Evolutionary conservation across 2,113 vertebrate species (phyloP), one percentile per base, ranked within the genome.

Genomic region (Aplodontia rufa): DNA sequence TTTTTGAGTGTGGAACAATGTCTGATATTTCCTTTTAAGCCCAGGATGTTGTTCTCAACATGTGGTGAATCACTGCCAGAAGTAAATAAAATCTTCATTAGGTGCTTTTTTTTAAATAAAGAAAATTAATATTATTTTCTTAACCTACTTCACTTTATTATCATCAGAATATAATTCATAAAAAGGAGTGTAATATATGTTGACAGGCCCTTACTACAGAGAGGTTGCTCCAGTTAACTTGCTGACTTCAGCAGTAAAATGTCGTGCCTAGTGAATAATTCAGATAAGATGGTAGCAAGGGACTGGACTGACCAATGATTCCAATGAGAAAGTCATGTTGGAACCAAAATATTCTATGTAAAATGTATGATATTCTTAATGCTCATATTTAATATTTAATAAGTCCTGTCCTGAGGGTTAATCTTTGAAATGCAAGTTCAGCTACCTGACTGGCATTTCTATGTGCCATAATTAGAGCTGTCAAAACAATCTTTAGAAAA

Each of bases 321-420:
- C 91, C 95, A 96, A 30, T 90, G 95, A 98, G 94, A 89, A 98
- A 98, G 96, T 98, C 19, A 26, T 97, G 96, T 97, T 97, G 84
- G 79, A 98, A 95, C 87, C 84, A 96, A 98, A 98, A 92, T 86
- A 97, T 96, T 90, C 86, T 92, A 97, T 98, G 96, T 98, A 98
- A 99, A 98, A 99, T 98, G 97, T 96, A 98, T 98, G 96, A 97
- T 97, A 96, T 76, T 97, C 93, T 96, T 98, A 98, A 98, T 98
- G 97, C 92, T 97, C 55, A 71, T 74, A 37, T 98, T 99, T 97
- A 98, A 98, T 94, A 97, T 98, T 99, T 98, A 97, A 98, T 98
- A 96, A 90, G 51, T 89, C 96, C 47, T 83, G 22, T 97, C 76
- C 95, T 97, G 64, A 87, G 97, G 93, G 75, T 85, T 93, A 97